These are phyloP conservation scores for Agapornis roseicollis DNA, from an alignment of 2,113 vertebrate genomes.

Conservation along the genomic window DNA sequence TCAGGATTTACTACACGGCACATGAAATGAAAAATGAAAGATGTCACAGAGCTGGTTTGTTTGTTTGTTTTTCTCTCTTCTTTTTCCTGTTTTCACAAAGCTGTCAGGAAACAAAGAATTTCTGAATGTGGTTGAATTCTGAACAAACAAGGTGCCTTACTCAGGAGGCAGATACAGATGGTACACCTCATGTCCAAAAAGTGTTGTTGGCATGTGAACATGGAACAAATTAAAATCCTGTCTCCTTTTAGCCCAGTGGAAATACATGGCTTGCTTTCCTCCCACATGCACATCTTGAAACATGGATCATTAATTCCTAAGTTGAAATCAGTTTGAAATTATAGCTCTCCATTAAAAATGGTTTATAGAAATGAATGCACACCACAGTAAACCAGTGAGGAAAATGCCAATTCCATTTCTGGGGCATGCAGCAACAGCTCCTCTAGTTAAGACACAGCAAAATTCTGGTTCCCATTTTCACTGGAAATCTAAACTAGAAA, in stretches of 20 bases:
- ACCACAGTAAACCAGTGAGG: conserved; percentile 13
- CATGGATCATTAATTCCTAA: not conserved
- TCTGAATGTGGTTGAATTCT: not conserved
- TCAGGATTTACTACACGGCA: not conserved
- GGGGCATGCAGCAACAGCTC: conserved; percentile 8
- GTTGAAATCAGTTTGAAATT: not conserved
- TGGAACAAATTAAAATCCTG: not conserved
- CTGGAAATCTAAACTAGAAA: conserved; percentile 61
- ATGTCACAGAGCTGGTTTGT: not conserved
- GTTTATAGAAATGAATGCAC: not conserved
- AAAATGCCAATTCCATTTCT: conserved; percentile 34
- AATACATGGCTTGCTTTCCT: not conserved
- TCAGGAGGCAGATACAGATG: not conserved
- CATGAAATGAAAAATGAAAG: not conserved
- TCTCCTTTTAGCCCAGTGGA: not conserved
- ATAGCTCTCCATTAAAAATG: not conserved
- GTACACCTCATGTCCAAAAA: not conserved
- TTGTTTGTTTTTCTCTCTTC: not conserved
- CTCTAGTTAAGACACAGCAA: conserved; percentile 25
- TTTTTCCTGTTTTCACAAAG: not conserved
- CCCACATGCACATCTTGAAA: not conserved
- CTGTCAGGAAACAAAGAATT: not conserved
- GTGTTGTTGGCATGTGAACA: not conserved
- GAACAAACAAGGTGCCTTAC: not conserved
- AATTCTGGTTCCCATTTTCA: conserved; percentile 60